Conservation (phyloP, 2,797 vertebrate genomes). For the Dromococcyx pavoninus region DNA sequence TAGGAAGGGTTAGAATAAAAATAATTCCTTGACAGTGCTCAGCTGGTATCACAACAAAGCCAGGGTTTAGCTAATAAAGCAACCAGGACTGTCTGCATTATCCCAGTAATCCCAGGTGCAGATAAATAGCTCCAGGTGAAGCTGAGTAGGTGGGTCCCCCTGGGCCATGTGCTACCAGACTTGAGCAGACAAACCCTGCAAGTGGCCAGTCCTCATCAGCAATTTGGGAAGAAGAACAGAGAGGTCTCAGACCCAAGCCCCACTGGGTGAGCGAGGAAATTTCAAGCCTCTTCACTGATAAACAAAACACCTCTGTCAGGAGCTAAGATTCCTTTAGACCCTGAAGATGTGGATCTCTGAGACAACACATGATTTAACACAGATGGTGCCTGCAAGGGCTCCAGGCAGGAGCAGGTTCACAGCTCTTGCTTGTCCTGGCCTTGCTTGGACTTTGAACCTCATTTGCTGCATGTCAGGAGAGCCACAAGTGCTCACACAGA, state of each 20-base stretch:
- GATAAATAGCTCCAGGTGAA: not conserved
- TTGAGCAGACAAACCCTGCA: not conserved
- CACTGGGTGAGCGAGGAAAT: rapidly evolving
- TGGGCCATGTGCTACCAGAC: not conserved
- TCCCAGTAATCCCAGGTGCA: not conserved
- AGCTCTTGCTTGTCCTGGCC: not conserved
- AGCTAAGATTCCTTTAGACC: not conserved
- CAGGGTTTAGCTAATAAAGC: not conserved
- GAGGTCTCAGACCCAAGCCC: not conserved
- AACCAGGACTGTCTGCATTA: not conserved
- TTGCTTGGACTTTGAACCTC: not conserved
- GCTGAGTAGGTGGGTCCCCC: not conserved
- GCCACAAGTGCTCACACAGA: not conserved
- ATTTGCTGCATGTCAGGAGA: not conserved
- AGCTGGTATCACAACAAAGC: not conserved
- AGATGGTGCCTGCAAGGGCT: not conserved
- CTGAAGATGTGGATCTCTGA: not conserved
- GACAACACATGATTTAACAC: not conserved
- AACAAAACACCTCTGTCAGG: not conserved
- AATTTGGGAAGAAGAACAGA: not conserved
- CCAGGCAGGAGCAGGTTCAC: not conserved
- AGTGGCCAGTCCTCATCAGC: not conserved
- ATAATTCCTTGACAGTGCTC: not conserved
- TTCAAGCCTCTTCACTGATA: not conserved
- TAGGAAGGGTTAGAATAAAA: not conserved